These are phyloP conservation scores for Nasonia vitripennis DNA, from an alignment of 1,140 invertebrate genomes.

Conservation along the genomic window DNA sequence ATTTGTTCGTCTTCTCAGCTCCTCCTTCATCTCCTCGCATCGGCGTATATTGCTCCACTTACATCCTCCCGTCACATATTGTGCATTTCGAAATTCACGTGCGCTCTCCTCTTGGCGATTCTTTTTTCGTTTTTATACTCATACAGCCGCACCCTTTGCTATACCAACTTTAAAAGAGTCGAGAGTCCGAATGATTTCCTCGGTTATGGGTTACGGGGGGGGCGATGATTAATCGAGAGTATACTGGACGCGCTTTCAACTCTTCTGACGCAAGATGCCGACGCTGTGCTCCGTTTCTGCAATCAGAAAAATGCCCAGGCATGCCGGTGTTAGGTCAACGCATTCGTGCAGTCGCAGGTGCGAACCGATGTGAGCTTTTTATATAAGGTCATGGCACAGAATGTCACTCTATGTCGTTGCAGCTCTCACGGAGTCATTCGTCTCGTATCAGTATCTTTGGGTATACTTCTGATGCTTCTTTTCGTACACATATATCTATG, in stretches of 20 bases:
- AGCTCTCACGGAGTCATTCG: conserved; percentile 41
- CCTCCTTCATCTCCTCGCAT: background rate
- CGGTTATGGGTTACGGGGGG: background rate
- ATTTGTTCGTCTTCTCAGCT: background rate
- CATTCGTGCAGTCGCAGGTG: background rate
- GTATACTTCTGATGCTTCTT: background rate
- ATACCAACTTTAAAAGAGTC: background rate
- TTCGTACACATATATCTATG: background rate
- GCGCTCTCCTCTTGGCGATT: background rate
- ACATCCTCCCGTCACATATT: background rate
- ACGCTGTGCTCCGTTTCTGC: conserved; percentile 39
- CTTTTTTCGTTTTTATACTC: background rate
- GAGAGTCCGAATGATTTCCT: background rate
- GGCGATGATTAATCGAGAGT: background rate
- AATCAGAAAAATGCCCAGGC: conserved; percentile 46
- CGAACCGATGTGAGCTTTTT: background rate
- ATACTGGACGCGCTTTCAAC: conserved; percentile 26
- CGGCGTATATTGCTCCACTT: background rate
- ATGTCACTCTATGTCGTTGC: background rate
- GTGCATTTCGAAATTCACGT: background rate
- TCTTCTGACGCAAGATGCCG: conserved; percentile 33
- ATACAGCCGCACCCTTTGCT: background rate
- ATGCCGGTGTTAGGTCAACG: conserved; percentile 19
- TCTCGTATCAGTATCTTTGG: conserved; percentile 2
- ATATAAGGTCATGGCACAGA: too few relatives aligned